phyloP scores from a whole-genome alignment of 2,797 vertebrate genomes.

The Stomatorhinus walkeri region DNA sequence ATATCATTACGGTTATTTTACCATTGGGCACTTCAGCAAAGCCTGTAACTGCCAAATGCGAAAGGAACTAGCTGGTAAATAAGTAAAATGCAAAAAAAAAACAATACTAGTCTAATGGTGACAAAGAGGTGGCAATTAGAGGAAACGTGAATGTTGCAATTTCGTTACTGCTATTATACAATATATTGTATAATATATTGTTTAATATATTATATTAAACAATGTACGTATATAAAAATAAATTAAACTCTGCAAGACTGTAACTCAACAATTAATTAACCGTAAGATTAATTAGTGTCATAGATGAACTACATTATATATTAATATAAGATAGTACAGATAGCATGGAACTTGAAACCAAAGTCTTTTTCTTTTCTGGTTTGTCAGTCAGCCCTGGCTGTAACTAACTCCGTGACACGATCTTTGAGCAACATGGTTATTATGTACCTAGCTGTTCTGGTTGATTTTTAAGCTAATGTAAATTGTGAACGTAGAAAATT shows the following conservation, averaged over 20 bases:
- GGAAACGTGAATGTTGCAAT: not conserved
- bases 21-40: not conserved
- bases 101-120: not conserved
- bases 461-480: not conserved
- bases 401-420: not conserved
- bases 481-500: not conserved
- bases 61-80: not conserved
- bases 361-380: not conserved
- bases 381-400: not conserved
- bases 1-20: not conserved
- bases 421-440: not conserved
- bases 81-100: not conserved
- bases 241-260: not conserved
- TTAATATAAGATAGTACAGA: not conserved
- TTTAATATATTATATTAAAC: no score
- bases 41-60: not conserved
- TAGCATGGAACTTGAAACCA: not conserved
- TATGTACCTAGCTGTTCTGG: not conserved
- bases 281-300: not conserved
- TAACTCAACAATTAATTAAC: not conserved
- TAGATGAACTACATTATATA: not conserved
- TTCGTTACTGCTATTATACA: not conserved
- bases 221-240: not conserved
- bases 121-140: not conserved
- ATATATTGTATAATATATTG: no score